These are phyloP conservation scores for Clytia hemisphaerica DNA, from an alignment of 30 jellyfish, hydroid and myxozoan genomes.

Conservation along the genomic window DNA sequence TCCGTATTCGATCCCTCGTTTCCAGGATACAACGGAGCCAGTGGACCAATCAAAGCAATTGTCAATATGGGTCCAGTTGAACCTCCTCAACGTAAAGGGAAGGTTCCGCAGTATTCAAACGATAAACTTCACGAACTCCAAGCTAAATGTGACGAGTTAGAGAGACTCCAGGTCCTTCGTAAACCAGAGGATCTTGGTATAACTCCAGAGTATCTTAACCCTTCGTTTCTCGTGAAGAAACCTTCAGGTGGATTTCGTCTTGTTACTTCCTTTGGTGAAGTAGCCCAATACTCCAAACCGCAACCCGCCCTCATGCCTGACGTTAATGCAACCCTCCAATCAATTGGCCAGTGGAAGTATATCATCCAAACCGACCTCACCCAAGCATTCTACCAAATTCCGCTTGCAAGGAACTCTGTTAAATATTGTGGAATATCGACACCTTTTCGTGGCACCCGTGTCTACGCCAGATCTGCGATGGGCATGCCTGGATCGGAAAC, in stretches of 20 bases:
- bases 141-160: conserved; percentile 30
- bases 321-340: conserved; percentile 36
- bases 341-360: conserved; percentile 31
- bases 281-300: conserved; percentile 30
- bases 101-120: conserved; percentile 29
- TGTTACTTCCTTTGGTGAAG: conserved; percentile 46
- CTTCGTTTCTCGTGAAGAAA: conserved; percentile 35
- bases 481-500: conserved; percentile 59
- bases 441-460: conserved; percentile 42
- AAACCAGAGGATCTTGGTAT: conserved; percentile 34
- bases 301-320: conserved; percentile 52
- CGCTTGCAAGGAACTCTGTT: conserved; percentile 28
- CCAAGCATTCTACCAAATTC: conserved; percentile 42
- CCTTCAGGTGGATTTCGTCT: conserved; percentile 41
- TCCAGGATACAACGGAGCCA: conserved; percentile 40
- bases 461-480: conserved; percentile 39
- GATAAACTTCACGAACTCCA: conserved; percentile 28
- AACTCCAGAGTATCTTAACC: conserved; percentile 35
- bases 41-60: conserved; percentile 37
- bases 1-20: conserved; percentile 24
- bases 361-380: conserved; percentile 33
- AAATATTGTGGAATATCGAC: conserved; percentile 48
- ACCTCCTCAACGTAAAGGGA: conserved; percentile 46
- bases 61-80: conserved; percentile 41
- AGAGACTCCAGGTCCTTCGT: conserved; percentile 18